A percentile compares a stretch with the other conserved stretches of the same genome.
phyloP scores from a whole-genome alignment of 1,140 invertebrate genomes.

The Telenomus remus region DNA sequence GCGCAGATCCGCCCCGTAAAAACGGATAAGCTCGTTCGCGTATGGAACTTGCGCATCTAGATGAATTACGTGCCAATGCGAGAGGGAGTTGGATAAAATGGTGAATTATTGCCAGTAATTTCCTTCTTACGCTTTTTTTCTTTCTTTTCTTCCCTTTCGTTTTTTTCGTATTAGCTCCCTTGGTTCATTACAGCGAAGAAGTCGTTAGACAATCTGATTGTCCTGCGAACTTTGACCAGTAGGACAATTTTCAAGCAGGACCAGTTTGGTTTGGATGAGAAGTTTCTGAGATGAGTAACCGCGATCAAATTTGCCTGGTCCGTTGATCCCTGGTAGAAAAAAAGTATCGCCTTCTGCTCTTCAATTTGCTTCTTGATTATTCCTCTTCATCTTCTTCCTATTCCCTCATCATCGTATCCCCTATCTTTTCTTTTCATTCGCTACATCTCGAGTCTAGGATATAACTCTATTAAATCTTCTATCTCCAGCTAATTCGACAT shows the following conservation, averaged over 20 bases:
- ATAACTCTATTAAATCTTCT: constrained; percentile 21
- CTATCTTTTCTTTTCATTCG: constrained; percentile 4
- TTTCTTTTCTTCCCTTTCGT: constrained; percentile 7
- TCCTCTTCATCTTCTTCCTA: not conserved
- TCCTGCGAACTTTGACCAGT: not conserved
- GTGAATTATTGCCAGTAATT: constrained; percentile 30
- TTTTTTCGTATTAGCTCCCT: not conserved
- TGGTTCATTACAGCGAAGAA: constrained; percentile 21
- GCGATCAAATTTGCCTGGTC: too few species aligned
- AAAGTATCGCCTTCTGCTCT: not conserved
- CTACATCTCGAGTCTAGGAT: not conserved
- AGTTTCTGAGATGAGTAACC: too few species aligned
- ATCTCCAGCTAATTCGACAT: constrained; percentile 13
- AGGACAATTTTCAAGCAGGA: too few species aligned
- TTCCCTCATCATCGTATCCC: not conserved
- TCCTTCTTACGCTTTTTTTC: not conserved
- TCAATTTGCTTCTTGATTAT: not conserved
- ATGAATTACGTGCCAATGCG: constrained; percentile 43
- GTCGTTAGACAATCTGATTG: not conserved
- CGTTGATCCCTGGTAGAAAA: too few species aligned
- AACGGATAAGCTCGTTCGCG: constrained; percentile 25
- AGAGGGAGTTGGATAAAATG: constrained; percentile 26
- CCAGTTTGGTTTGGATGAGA: too few species aligned
- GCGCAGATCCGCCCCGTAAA: constrained; percentile 24
- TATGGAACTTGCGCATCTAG: constrained; percentile 24